Percentiles rank a stretch among this genome's conserved stretches.
These are phyloP conservation scores for Lasioglossum malachurum DNA, from an alignment of 2,888 invertebrate species.

Conservation along the genomic window DNA sequence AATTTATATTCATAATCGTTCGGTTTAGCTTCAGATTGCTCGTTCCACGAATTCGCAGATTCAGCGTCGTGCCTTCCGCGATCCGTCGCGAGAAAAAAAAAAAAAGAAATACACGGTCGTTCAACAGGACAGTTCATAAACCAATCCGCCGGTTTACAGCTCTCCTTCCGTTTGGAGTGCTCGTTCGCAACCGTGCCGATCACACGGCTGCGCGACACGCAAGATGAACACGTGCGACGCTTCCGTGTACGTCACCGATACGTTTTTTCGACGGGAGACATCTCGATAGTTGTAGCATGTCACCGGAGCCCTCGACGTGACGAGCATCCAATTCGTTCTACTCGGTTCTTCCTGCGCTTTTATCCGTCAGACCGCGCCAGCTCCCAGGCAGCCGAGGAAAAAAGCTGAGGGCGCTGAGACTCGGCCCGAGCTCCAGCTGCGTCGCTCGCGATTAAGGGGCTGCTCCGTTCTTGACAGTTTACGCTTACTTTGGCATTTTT, in stretches of 20 bases:
- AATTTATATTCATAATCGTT: no score
- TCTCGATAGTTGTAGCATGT: constrained; percentile 53
- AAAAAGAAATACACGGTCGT: neutral
- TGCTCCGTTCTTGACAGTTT: neutral
- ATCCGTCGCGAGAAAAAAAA: neutral
- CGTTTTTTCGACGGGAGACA: constrained; percentile 48
- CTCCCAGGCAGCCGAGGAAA: constrained; percentile 6
- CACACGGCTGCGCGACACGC: neutral
- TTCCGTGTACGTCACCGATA: constrained; percentile 38
- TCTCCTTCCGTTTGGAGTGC: constrained; percentile 19
- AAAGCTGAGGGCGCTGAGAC: neutral
- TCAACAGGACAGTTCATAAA: constrained; percentile 24
- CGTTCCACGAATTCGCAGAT: neutral
- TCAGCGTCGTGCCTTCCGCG: neutral
- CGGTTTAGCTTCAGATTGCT: neutral
- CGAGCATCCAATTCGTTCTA: constrained; percentile 47
- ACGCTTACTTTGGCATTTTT: constrained; percentile 11
- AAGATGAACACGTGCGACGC: neutral
- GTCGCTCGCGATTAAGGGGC: constrained; percentile 8
- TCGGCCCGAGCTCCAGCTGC: neutral
- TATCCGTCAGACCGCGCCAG: constrained; percentile 30
- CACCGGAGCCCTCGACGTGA: constrained; percentile 60
- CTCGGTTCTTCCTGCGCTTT: constrained; percentile 9
- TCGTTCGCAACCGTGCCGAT: constrained; percentile 5
- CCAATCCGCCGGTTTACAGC: constrained; percentile 31